phyloP scores from a whole-genome alignment of 1,140 invertebrate species.

The Piezodorus guildinii region DNA sequence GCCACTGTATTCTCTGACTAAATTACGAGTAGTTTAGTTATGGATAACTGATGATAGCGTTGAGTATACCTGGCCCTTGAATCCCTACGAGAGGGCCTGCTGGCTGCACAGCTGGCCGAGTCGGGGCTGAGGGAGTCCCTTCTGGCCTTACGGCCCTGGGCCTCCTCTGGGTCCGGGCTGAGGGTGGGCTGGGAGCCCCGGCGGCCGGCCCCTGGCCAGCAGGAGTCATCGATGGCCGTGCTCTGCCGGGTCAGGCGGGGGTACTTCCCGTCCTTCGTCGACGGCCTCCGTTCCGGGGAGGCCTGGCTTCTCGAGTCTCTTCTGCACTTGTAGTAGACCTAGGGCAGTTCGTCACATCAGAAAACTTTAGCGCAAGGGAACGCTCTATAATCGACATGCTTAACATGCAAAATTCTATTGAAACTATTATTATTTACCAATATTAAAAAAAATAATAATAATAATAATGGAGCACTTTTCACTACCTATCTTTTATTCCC shows the following conservation, averaged over 20 bases:
- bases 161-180: constrained; percentile 53
- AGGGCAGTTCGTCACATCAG: neutral
- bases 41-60: constrained; percentile 30
- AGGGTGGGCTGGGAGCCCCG: constrained; percentile 67
- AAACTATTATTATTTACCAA: too few relatives aligned
- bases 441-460: too few relatives aligned
- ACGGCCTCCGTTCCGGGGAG: constrained; percentile 34
- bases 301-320: constrained; percentile 54
- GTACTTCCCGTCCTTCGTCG: constrained; percentile 37
- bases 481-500: too few relatives aligned
- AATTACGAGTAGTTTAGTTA: neutral
- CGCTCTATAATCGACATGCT: too few relatives aligned
- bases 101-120: constrained; percentile 46
- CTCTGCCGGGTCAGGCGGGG: constrained; percentile 69
- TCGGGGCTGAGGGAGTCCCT: constrained; percentile 78
- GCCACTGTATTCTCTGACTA: too few relatives aligned
- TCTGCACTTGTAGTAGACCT: constrained; percentile 31
- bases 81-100: constrained; percentile 46
- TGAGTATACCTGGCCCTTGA: constrained; percentile 50
- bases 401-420: too few relatives aligned
- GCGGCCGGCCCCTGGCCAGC: constrained; percentile 35
- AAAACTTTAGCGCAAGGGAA: too few relatives aligned
- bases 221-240: constrained; percentile 74
- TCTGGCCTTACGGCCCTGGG: constrained; percentile 51
- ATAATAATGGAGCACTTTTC: too few relatives aligned